Conservation (phyloP, 2,888 invertebrate species). For the Drepanosiphum platanoidis region DNA sequence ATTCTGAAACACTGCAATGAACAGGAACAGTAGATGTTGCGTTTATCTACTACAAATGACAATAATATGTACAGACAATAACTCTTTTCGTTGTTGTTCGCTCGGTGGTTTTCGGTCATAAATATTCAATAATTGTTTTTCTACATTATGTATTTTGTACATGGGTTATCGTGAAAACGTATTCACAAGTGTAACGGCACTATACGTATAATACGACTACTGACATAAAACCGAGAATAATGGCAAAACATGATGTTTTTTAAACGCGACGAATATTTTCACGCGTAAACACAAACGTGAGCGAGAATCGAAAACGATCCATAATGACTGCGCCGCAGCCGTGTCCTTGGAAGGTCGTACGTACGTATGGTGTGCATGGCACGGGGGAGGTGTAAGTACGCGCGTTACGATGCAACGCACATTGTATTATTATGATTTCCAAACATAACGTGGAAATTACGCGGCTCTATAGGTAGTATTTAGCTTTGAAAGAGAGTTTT, state of each 20-base stretch:
- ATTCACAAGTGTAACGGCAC: neutral
- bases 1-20: no score
- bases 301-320: slow-evolving; percentile 4
- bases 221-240: neutral
- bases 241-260: neutral
- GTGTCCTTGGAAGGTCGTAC: slow-evolving; percentile 26
- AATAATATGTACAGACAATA: no score
- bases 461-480: neutral
- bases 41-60: no score
- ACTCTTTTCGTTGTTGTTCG: neutral
- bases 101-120: neutral
- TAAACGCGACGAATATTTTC: neutral
- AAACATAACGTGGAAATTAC: neutral
- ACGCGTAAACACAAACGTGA: neutral
- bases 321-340: neutral
- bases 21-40: no score
- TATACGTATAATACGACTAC: no score
- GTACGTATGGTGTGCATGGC: no score
- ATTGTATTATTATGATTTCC: neutral
- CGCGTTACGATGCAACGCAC: neutral
- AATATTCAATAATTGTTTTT: slow-evolving; percentile 11
- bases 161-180: neutral
- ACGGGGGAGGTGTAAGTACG: no score
- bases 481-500: neutral
- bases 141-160: neutral